Evolutionary conservation across 2,797 vertebrate species (phyloP), one percentile per base, ranked within the genome.

Genomic region (Xiphorhynchus erythropygius): DNA sequence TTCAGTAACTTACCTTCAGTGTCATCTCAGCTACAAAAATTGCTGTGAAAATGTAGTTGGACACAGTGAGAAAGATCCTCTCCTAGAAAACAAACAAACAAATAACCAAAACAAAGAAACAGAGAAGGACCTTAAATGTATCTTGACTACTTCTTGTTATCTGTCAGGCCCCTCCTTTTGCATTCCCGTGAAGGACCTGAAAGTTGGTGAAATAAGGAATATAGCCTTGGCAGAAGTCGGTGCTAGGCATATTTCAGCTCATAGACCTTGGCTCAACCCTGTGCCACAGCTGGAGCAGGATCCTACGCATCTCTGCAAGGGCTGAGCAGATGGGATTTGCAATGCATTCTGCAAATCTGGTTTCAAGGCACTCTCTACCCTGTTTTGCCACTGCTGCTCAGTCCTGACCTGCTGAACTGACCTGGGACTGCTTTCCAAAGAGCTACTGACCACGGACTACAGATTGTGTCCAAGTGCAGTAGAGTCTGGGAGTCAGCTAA

Each of bases 11-110:
- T 98, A 99, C 99, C 99, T 99, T 99, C 67, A 99, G 97, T 33
- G 99, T 99, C 99, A 99, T 99, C 97, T 99, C 99, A 89, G 98
- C 98, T 96, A 99, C 99, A 86, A 99, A 99, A 97, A 99, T 99
- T 94, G 99, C 99, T 75, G 99, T 99, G 98, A 99, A 99, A 97
- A 99, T 99, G 98, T 99, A 99, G 98, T 99, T 99, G 97, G 99
- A 99, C 92, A 99, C 98, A 32, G 99, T 99, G 94, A 99, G 99
- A 97, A 99, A 99, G 91, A 99, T 98, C 91, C 99, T 98, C 95
- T 99, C 99, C 99, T 99, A 87, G 52, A 94, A 62, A 59, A 33
- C 30, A 24, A 55, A 56, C 18, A 53, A 53, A 19, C 5, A 60
- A 33, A 24, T 6, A 41, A n/a, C 18, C 52, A 65, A 65, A 35